Percentiles rank a stretch among this genome's conserved stretches.
Conservation (phyloP, 2,888 invertebrate species). For the Mesorhabditis sp. region DNA sequence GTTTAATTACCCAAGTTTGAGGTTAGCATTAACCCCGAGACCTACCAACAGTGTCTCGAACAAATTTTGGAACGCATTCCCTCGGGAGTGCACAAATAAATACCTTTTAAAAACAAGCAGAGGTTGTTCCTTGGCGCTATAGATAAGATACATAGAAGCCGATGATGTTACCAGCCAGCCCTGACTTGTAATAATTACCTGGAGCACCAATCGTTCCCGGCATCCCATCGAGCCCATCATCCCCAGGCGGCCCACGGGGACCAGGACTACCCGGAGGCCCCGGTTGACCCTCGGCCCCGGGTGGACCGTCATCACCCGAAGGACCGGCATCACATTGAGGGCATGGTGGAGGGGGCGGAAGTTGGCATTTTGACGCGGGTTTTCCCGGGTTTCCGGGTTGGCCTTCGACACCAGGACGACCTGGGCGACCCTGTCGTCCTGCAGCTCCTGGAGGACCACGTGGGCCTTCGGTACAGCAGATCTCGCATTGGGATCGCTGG, state of each 20-base stretch:
- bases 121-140: too few species aligned
- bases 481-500: background rate
- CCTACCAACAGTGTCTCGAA: too few species aligned
- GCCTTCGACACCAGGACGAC: background rate
- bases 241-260: background rate
- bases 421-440: background rate
- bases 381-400: background rate
- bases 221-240: background rate
- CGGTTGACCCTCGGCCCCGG: conserved; percentile 1
- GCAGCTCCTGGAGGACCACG: conserved; percentile 1
- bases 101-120: too few species aligned
- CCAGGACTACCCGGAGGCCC: background rate
- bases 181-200: background rate
- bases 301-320: background rate
- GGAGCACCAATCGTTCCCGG: background rate
- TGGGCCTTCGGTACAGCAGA: background rate
- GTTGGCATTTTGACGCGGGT: background rate
- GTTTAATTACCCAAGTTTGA: too few species aligned
- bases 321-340: background rate
- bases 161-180: too few species aligned
- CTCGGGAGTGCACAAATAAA: too few species aligned
- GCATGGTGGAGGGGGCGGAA: conserved; percentile 5
- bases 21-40: too few species aligned
- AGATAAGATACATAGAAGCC: too few species aligned
- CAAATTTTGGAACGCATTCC: too few species aligned